Conservation (phyloP, 2,888 invertebrate species). For the Eilema griseolum region DNA sequence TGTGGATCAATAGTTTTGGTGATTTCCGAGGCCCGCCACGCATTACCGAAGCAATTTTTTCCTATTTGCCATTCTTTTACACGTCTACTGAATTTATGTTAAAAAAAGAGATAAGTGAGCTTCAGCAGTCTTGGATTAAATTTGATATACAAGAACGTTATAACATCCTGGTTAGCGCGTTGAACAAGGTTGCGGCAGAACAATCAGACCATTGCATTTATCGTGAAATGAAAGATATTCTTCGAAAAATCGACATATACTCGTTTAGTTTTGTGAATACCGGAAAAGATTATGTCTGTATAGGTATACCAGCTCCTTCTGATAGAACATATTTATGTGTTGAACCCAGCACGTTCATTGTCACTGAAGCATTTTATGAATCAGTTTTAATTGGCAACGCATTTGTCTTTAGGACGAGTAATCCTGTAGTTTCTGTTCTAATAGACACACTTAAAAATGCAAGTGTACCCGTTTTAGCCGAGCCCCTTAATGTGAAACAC, state of each 20-base stretch:
- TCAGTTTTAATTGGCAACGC: constrained; percentile 39
- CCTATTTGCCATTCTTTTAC: background rate
- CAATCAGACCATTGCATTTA: background rate
- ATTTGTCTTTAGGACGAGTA: background rate
- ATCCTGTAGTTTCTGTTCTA: background rate
- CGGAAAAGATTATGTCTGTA: constrained; percentile 42
- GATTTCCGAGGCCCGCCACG: constrained; percentile 58
- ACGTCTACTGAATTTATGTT: too few species aligned
- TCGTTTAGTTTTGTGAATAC: constrained; percentile 34
- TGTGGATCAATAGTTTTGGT: constrained; percentile 68
- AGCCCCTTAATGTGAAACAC: background rate
- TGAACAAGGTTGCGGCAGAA: background rate
- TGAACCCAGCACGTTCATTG: background rate
- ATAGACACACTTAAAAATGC: constrained; percentile 15
- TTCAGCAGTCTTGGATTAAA: constrained; percentile 32
- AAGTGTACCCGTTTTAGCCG: constrained; percentile 27
- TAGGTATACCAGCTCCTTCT: constrained; percentile 28
- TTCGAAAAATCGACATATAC: constrained; percentile 16
- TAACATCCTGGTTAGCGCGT: constrained; percentile 18
- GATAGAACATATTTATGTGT: fast-evolving
- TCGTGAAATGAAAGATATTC: constrained; percentile 22
- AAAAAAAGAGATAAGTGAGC: background rate
- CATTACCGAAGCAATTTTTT: constrained; percentile 35
- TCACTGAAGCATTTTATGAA: constrained; percentile 15
- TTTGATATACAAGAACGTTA: constrained; percentile 26